Evolutionary conservation across 2,888 invertebrate genomes (phyloP), one percentile per base, ranked within the genome.

Genomic region (Phaonia tiefii): DNA sequence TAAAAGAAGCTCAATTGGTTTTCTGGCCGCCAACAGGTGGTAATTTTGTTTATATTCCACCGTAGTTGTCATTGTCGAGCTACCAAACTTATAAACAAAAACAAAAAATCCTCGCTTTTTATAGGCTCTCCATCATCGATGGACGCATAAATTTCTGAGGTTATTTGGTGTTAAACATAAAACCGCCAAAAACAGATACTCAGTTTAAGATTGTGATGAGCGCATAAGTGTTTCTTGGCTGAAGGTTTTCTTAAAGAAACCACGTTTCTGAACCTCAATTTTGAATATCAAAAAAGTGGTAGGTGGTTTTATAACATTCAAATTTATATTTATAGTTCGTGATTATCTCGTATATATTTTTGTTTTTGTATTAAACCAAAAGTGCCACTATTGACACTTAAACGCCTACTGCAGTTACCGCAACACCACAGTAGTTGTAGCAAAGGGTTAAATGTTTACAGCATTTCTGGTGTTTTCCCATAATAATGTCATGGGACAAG

Each of bases 351-450:
- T 15, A 8, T 54, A 17, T n/a, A n/a, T n/a, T n/a, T n/a, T 39
- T 51, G 63, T 15, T 74, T 3, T 46, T 51, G 49, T 54, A 37
- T 15, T 42, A 79, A 67, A 56, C 22, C 39, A 22, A 44, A 79
- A 76, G 65, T 76, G 80, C 26, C 65, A 65, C 44, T 70, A 65
- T 77, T 74, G 66, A 71, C 74, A 77, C 70, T 71, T 70, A 17
- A 60, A 71, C 77, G 80, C 80, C 80, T 71, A 77, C 77, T 58
- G 71, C 42, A 11, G 17, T 11, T 39, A 20, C 20, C 20, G 5
- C 20, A 7, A 7, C 63, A 22, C 20, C 39, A 20, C 20, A 42
- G 15, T 25, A 56, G 17, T 3, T 11, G 17, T 13, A 31, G 37
- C 11, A 60, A 65, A 65, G 60, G 67, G 60, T 73, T 63, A 67